These are phyloP conservation scores for Mya arenaria DNA, from an alignment of 1,140 invertebrate genomes.

Conservation along the genomic window DNA sequence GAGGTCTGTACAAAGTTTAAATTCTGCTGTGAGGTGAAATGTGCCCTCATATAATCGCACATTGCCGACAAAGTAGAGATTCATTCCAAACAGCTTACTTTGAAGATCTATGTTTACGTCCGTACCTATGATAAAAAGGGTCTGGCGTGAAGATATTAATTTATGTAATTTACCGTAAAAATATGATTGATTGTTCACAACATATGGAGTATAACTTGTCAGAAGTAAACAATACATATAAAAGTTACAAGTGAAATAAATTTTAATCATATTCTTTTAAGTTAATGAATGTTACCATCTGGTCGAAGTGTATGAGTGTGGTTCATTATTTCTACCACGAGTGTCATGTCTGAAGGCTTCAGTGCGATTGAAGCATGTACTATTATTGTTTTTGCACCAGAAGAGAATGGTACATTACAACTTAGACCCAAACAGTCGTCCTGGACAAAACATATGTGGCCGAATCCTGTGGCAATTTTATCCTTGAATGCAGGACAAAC, in stretches of 20 bases:
- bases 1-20: background rate
- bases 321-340: background rate
- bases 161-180: no score
- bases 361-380: background rate
- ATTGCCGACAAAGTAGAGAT: background rate
- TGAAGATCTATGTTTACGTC: background rate
- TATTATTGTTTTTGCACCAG: background rate
- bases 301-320: background rate
- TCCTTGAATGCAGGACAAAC: background rate
- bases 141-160: no score
- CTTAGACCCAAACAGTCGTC: background rate
- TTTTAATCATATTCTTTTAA: no score
- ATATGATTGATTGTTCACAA: no score
- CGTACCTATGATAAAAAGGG: background rate
- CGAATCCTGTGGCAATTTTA: background rate
- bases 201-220: no score
- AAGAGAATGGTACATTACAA: background rate
- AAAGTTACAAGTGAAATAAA: no score
- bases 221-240: no score
- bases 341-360: background rate
- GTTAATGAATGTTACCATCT: no score
- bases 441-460: background rate
- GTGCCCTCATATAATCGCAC: background rate
- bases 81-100: background rate
- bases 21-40: background rate